These are phyloP conservation scores for Anodontia alba DNA, from an alignment of 2,888 invertebrate species.

Conservation along the genomic window DNA sequence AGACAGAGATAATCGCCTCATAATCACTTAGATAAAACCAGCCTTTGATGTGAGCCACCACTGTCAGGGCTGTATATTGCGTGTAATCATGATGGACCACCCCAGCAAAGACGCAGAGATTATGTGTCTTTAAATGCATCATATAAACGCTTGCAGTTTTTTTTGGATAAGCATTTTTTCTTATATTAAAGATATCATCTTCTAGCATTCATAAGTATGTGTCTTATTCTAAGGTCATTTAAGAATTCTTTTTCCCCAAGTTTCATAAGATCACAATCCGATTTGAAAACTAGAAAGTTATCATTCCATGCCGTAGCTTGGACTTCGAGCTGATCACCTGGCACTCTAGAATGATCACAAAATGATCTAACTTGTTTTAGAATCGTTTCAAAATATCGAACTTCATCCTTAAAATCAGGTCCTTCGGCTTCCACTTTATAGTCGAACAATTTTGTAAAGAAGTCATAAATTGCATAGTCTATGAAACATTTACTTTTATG, in stretches of 20 bases:
- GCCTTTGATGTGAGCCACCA: no score
- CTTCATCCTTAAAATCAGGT: slow-evolving; percentile 3
- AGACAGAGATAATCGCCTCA: no score
- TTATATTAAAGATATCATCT: no score
- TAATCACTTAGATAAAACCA: no score
- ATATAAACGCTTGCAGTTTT: no score
- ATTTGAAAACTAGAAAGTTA: slow-evolving; percentile 11
- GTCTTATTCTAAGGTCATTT: neutral
- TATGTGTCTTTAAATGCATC: no score
- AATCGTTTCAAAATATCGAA: neutral
- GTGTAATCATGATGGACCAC: no score
- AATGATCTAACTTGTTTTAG: slow-evolving; percentile 19
- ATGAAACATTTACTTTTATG: slow-evolving; percentile 35
- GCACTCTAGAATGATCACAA: neutral
- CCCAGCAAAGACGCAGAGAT: no score
- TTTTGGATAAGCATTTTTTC: no score
- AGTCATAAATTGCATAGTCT: slow-evolving; percentile 46
- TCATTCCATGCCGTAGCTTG: slow-evolving; percentile 27
- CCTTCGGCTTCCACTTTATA: slow-evolving; percentile 3
- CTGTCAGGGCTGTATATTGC: no score
- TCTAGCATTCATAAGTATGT: neutral
- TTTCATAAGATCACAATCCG: slow-evolving; percentile 45
- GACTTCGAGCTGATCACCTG: slow-evolving; percentile 5
- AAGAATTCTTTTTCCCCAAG: slow-evolving; percentile 32
- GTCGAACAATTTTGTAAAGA: neutral